phyloP scores from a whole-genome alignment of 2,113 vertebrate species.

The Microtus pennsylvanicus region DNA sequence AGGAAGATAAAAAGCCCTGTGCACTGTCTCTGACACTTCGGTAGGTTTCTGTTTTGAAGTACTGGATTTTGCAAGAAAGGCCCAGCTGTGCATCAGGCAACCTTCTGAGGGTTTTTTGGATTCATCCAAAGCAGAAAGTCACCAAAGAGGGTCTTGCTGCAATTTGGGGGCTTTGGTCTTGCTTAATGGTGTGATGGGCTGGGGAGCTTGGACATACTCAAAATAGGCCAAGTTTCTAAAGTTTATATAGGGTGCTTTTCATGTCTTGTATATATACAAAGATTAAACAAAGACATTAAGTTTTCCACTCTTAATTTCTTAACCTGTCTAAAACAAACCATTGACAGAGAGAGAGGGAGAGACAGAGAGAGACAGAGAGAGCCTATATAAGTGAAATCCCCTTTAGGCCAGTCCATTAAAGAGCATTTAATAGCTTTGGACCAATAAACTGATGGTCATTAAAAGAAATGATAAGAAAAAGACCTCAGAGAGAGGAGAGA shows the following conservation, averaged over 20 bases:
- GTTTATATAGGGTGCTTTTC: background rate
- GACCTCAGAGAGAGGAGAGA: background rate
- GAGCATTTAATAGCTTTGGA: constrained; percentile 24
- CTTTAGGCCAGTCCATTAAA: constrained; percentile 25
- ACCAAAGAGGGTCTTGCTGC: background rate
- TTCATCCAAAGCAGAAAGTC: constrained; percentile 46
- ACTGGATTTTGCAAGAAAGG: constrained; percentile 29
- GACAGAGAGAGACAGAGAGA: constrained; percentile 55
- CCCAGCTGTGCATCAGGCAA: background rate
- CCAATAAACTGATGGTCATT: constrained; percentile 34
- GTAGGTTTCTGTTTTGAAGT: constrained; percentile 49
- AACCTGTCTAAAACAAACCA: constrained; percentile 59
- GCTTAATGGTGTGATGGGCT: background rate
- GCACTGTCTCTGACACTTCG: background rate
- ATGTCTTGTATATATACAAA: background rate
- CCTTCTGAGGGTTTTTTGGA: background rate
- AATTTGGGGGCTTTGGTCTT: background rate
- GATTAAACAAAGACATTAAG: constrained; percentile 24
- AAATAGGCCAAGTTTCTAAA: constrained; percentile 53
- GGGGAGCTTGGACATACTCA: background rate
- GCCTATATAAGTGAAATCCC: constrained; percentile 26
- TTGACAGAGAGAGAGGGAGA: constrained; percentile 36
- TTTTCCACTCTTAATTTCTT: constrained; percentile 54
- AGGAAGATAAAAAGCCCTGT: background rate
- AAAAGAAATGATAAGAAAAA: constrained; percentile 63